Base-by-base conservation (phyloP, 2,888 invertebrate species). In the Strigamia crassipes region DNA sequence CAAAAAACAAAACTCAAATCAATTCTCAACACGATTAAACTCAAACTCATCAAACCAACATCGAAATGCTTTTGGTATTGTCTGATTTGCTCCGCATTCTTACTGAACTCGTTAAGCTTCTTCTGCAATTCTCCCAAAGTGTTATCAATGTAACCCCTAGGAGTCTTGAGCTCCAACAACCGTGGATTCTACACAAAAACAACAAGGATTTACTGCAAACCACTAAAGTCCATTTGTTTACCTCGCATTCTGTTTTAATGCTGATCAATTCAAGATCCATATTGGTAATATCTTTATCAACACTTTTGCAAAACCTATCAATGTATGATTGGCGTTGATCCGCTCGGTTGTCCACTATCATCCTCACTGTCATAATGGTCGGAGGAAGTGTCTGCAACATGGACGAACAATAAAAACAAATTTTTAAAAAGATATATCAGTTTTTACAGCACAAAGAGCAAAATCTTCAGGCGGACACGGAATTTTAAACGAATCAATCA, bases 41-140 rank as follows among this genome's bases (percentile, higher is more conserved):
- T 73, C 31, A 1, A 73, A 27, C 18, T 27, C 31, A 15, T 73
- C 5, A 5, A 5, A 73, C 83, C 84, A 87, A 94, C 94, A 90
- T 93, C 93, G 86, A 96, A 95, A 86, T 93, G 92, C 87, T 94
- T 95, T 87, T 96, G 96, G 89, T 94, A 93, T 0, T 91, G 91
- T 84, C 93, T 92, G 86, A 92, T 95, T 85, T 94, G 92, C 82
- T 91, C 92, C 0, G 95, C 94, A 82, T 90, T 89, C n/a, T 90
- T 90, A 81, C 92, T 91, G 83, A 93, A 93, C 0, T 88, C 90
- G 15, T 88, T 88, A 27, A 96, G 89, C 83, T 91, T 91, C 1
- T 91, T 90, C 83, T 91, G 88, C 0, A 96, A 88, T 1, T 91
- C 91, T 8, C 91, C 90, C 6, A 96, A 89, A 10, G 91, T 90